phyloP scores from a whole-genome alignment of 2,797 vertebrate genomes.

The Periophthalmus magnuspinnatus region DNA sequence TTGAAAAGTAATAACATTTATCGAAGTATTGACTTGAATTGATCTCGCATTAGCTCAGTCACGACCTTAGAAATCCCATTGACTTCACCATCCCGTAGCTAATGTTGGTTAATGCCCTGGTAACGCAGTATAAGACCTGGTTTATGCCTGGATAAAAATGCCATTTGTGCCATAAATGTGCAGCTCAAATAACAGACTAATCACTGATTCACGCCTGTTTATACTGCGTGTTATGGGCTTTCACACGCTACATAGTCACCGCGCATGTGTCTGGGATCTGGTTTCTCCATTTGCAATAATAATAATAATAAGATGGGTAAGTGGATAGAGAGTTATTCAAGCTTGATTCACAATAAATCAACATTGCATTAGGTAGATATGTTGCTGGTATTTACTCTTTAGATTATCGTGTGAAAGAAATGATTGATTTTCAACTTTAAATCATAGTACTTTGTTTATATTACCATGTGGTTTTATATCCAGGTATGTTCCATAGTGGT shows the following conservation, averaged over 20 bases:
- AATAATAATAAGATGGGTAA: slow-evolving; percentile 32
- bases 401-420: no score
- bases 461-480: no score
- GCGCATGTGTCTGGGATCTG: slow-evolving; percentile 40
- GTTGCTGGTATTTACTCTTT: no score
- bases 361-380: no score
- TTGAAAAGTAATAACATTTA: neutral
- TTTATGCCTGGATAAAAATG: slow-evolving; percentile 51
- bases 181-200: slow-evolving; percentile 51
- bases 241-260: slow-evolving; percentile 32
- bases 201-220: slow-evolving; percentile 50
- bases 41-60: neutral
- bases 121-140: slow-evolving; percentile 32
- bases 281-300: slow-evolving; percentile 47
- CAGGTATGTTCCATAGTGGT: no score
- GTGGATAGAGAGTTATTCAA: slow-evolving; percentile 19
- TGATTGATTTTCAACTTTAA: no score
- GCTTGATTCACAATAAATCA: neutral
- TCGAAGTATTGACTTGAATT: neutral
- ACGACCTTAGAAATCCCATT: slow-evolving; percentile 27
- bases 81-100: slow-evolving; percentile 14
- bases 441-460: no score
- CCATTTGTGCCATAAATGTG: slow-evolving; percentile 32
- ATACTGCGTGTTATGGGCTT: slow-evolving; percentile 32
- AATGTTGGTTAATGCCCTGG: slow-evolving; percentile 39